phyloP scores from a whole-genome alignment of 1,140 invertebrate species.

The Brachionus rubens region DNA sequence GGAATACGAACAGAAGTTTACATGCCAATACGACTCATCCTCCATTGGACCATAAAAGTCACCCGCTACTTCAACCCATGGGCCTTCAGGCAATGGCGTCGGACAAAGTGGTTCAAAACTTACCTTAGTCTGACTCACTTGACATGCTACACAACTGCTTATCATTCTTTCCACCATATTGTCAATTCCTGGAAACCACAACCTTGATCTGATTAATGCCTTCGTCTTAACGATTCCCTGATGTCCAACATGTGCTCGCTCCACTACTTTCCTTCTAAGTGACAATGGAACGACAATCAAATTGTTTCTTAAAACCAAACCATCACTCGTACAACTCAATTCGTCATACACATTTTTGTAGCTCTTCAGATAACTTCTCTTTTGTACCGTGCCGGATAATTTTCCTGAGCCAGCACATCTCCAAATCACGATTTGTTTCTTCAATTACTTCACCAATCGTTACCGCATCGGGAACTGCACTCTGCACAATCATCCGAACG shows the following conservation, averaged over 20 bases:
- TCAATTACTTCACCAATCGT: neutral
- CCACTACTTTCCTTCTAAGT: neutral
- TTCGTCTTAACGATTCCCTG: neutral
- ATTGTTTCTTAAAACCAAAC: conserved; percentile 11
- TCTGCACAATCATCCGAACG: neutral
- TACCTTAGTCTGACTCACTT: too few relatives aligned
- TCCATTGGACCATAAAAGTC: too few relatives aligned
- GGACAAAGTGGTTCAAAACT: too few relatives aligned
- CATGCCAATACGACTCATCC: too few relatives aligned
- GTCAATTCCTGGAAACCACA: too few relatives aligned
- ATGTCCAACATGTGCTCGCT: conserved; percentile 3
- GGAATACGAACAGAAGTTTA: too few relatives aligned
- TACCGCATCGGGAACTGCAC: neutral
- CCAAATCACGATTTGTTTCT: neutral
- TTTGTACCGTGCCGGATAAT: neutral
- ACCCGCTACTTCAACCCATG: too few relatives aligned
- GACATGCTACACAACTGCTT: too few relatives aligned
- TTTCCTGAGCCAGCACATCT: neutral
- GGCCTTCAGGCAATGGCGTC: too few relatives aligned
- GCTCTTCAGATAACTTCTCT: neutral
- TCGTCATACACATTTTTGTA: neutral
- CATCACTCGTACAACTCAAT: neutral
- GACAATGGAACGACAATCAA: neutral
- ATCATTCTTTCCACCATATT: too few relatives aligned
- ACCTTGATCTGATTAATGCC: too few relatives aligned